phyloP scores from a whole-genome alignment of 2,888 invertebrate species.

The Lumbricus terrestris region DNA sequence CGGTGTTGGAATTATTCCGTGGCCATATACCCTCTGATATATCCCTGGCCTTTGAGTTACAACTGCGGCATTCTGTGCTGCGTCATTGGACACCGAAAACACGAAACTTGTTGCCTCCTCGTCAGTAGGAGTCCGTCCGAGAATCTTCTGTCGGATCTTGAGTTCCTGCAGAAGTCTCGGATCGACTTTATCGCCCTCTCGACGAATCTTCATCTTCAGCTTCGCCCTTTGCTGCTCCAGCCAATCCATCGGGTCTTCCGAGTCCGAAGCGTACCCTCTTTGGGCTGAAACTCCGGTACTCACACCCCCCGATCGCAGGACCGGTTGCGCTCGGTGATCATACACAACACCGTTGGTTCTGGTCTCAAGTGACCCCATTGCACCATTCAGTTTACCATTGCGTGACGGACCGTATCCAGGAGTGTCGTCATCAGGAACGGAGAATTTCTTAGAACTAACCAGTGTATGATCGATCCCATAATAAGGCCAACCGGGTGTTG shows the following conservation, averaged over 20 bases:
- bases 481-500: not conserved
- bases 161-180: not conserved
- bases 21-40: not conserved
- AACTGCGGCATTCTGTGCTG: not conserved
- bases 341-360: not conserved
- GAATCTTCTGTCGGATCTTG: not conserved
- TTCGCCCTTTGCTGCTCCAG: slow-evolving; percentile 56
- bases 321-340: not conserved
- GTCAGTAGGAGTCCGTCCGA: not conserved
- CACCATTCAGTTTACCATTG: not conserved
- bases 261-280: slow-evolving; percentile 36
- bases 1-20: not conserved
- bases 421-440: not conserved
- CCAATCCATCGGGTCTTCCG: slow-evolving; percentile 46
- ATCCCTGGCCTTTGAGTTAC: not conserved
- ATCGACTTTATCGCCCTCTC: not conserved
- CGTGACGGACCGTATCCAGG: not conserved
- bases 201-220: slow-evolving; percentile 34
- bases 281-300: not conserved
- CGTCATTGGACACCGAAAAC: not conserved
- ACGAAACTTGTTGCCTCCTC: not conserved
- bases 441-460: not conserved
- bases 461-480: not conserved
- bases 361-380: not conserved
- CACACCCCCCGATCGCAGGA: not conserved